phyloP scores from a whole-genome alignment of 2,888 invertebrate species.

The Drosophila neoperkinsi region DNA sequence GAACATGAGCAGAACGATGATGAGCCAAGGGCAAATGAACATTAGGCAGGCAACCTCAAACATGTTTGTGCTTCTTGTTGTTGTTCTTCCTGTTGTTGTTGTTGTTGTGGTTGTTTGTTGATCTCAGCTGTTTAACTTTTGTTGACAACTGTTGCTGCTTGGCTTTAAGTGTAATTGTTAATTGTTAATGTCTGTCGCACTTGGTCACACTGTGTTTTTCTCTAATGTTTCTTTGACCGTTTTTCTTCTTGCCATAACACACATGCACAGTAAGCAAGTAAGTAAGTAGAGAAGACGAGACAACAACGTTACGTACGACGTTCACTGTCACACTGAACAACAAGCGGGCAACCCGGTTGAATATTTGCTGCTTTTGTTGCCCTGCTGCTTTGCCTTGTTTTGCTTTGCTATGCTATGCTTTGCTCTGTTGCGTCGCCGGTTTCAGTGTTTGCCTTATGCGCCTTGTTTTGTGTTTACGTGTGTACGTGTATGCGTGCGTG shows the following conservation, averaged over 20 bases:
- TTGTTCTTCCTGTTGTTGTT: slow-evolving; percentile 6
- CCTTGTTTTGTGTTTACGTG: slow-evolving; percentile 28
- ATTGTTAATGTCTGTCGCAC: slow-evolving; percentile 6
- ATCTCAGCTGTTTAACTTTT: slow-evolving; percentile 29
- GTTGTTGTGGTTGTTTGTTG: slow-evolving; percentile 20
- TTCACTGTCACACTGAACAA: slow-evolving; percentile 75
- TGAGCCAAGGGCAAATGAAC: slow-evolving; percentile 89
- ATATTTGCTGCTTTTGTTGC: slow-evolving; percentile 39
- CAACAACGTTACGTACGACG: slow-evolving; percentile 73
- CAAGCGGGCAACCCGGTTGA: slow-evolving; percentile 21
- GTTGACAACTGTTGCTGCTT: slow-evolving; percentile 65
- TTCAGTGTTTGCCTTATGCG: slow-evolving; percentile 31
- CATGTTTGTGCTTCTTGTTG: slow-evolving; percentile 67
- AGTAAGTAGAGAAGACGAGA: slow-evolving; percentile 27
- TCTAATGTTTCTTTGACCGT: neutral
- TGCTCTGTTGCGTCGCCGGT: slow-evolving; percentile 46
- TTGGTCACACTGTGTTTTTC: slow-evolving; percentile 23
- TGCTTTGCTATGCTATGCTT: slow-evolving; percentile 24
- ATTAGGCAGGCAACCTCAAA: slow-evolving; percentile 87
- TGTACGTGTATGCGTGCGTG: slow-evolving; percentile 6
- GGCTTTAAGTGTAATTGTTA: slow-evolving; percentile 5
- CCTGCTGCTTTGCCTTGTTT: slow-evolving; percentile 28
- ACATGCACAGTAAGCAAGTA: slow-evolving; percentile 17
- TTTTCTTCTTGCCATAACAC: slow-evolving; percentile 8
- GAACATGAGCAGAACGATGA: slow-evolving; percentile 88